These are phyloP conservation scores for Athrips mouffetella DNA, from an alignment of 2,888 invertebrate genomes.

Conservation along the genomic window DNA sequence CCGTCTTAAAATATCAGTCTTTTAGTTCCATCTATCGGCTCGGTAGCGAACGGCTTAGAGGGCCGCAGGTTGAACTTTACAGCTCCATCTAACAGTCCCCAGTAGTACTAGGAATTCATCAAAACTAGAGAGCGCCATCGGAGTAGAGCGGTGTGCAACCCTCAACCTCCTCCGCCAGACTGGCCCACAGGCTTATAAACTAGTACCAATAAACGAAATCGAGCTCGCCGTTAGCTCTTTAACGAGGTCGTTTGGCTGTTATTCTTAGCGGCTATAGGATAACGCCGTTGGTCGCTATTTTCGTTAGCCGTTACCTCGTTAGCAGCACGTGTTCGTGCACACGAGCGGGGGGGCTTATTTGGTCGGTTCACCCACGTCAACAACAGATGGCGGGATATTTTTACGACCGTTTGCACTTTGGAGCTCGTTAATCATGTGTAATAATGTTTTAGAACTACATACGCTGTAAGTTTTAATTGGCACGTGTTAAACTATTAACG, in stretches of 20 bases:
- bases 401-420: constrained; percentile 20
- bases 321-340: constrained; percentile 36
- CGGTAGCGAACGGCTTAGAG: constrained; percentile 1
- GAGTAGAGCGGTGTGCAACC: constrained; percentile 47
- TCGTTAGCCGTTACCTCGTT: constrained; percentile 47
- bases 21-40: constrained; percentile 51
- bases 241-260: constrained; percentile 27
- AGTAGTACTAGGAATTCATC: constrained; percentile 35
- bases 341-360: constrained; percentile 22
- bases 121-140: constrained; percentile 52
- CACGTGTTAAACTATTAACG: too few species aligned
- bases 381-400: constrained; percentile 53
- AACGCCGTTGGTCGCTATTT: constrained; percentile 55
- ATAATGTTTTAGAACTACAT: too few species aligned
- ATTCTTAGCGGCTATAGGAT: constrained; percentile 38
- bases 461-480: too few species aligned
- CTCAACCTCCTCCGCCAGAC: constrained; percentile 53
- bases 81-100: constrained; percentile 54
- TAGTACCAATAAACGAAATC: constrained; percentile 47
- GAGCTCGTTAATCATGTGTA: constrained; percentile 12
- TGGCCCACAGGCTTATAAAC: constrained; percentile 49
- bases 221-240: constrained; percentile 27
- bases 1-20: constrained; percentile 34
- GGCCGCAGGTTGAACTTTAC: neutral
- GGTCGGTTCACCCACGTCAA: constrained; percentile 28